phyloP scores from a whole-genome alignment of 1,140 invertebrate genomes.

The Yoshiicerus persimilis region DNA sequence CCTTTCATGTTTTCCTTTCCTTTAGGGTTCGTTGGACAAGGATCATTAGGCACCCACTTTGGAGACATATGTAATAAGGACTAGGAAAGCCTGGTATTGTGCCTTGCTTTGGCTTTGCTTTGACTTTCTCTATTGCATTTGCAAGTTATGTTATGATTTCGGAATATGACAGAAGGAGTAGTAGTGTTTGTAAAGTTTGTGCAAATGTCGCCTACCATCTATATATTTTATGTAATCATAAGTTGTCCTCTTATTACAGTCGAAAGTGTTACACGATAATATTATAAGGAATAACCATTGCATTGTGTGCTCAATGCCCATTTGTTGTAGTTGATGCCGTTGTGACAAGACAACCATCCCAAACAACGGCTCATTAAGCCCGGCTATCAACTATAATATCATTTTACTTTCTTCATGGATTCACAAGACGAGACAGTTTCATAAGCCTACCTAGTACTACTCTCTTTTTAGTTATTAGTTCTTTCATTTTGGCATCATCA shows the following conservation, averaged over 20 bases:
- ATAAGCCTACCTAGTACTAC: not conserved
- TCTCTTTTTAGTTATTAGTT: not conserved
- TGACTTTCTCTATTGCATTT: not conserved
- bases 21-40: conserved; percentile 20
- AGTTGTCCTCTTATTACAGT: not conserved
- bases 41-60: conserved; percentile 27
- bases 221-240: not conserved
- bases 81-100: not conserved
- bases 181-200: not conserved
- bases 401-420: not conserved
- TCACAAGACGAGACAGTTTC: not conserved
- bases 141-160: not conserved
- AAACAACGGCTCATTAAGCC: conserved; percentile 18
- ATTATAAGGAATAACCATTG: not conserved
- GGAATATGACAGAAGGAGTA: not conserved
- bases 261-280: not conserved
- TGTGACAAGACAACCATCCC: conserved; percentile 8
- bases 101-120: not conserved
- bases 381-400: not conserved
- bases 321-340: conserved; percentile 13
- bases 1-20: conserved; percentile 18
- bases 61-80: conserved; percentile 24
- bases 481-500: not conserved
- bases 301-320: not conserved
- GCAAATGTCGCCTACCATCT: not conserved